Evolutionary conservation across 2,888 invertebrate species (phyloP).

Genomic region (Lysandra coridon): DNA sequence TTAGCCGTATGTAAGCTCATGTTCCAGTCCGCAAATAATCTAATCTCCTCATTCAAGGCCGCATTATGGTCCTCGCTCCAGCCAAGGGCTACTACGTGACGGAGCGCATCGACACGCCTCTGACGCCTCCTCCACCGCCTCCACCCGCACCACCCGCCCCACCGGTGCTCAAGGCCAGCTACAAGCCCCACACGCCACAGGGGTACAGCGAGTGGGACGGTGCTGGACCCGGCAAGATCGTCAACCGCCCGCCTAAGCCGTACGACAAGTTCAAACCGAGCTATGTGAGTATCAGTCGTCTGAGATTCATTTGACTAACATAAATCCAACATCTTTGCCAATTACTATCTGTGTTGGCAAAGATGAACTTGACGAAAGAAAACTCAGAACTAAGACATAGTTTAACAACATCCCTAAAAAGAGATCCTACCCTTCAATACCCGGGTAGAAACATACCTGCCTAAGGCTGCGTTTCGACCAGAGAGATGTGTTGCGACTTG

Average conservation of each 20-base stretch:
- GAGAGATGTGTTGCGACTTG: too few relatives aligned
- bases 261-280: slow-evolving; percentile 68
- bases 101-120: slow-evolving; percentile 62
- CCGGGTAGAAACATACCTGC: too few relatives aligned
- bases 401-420: too few relatives aligned
- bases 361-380: too few relatives aligned
- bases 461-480: too few relatives aligned
- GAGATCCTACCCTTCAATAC: too few relatives aligned
- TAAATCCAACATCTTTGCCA: too few relatives aligned
- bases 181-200: slow-evolving; percentile 43
- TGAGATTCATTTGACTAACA: too few relatives aligned
- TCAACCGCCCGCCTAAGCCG: slow-evolving; percentile 69
- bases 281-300: slow-evolving; percentile 55
- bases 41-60: slow-evolving; percentile 49
- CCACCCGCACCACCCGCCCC: slow-evolving; percentile 32
- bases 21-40: not conserved
- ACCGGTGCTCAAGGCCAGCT: slow-evolving; percentile 33
- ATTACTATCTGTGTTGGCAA: too few relatives aligned
- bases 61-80: slow-evolving; percentile 68
- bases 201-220: slow-evolving; percentile 68
- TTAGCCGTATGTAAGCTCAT: too few relatives aligned
- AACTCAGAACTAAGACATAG: too few relatives aligned
- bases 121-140: slow-evolving; percentile 43
- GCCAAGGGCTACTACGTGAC: slow-evolving; percentile 71
- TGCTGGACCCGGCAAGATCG: slow-evolving; percentile 63